Evolutionary conservation across 1,140 invertebrate species (phyloP).

Genomic region (Akabosia matsudoensis): DNA sequence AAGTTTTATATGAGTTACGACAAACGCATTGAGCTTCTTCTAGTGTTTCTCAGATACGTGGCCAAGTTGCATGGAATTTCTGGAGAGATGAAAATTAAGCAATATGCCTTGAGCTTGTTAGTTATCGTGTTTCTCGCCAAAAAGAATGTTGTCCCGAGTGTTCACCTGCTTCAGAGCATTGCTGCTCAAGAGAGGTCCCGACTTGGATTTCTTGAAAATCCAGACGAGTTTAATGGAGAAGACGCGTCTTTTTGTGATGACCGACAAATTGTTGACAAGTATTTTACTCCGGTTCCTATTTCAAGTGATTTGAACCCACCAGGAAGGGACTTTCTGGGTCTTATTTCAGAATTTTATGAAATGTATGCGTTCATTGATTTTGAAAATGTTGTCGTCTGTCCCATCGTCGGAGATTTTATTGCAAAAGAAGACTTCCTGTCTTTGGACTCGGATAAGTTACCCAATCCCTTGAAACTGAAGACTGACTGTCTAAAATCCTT

Average conservation of each 20-base stretch:
- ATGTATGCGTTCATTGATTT: conserved; percentile 21
- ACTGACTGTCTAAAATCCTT: background rate
- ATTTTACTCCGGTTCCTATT: background rate
- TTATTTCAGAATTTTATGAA: conserved; percentile 36
- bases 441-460: conserved; percentile 10
- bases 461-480: background rate
- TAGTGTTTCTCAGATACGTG: conserved; percentile 34
- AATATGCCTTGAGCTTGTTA: conserved; percentile 31
- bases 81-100: conserved; percentile 33
- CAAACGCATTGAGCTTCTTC: conserved; percentile 18
- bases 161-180: conserved; percentile 20
- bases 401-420: conserved; percentile 13
- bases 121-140: conserved; percentile 32
- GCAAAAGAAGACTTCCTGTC: conserved; percentile 16
- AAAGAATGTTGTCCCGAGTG: conserved; percentile 29
- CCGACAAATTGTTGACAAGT: background rate
- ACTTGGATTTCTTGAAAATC: background rate
- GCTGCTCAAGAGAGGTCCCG: background rate
- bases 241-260: conserved; percentile 33
- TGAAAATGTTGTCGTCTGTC: conserved; percentile 22
- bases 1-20: conserved; percentile 22
- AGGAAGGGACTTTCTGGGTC: background rate
- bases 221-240: conserved; percentile 30
- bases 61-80: conserved; percentile 34
- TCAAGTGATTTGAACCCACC: background rate